Evolutionary conservation across 2,797 vertebrate genomes (phyloP).

Genomic region (Sylvia borin): DNA sequence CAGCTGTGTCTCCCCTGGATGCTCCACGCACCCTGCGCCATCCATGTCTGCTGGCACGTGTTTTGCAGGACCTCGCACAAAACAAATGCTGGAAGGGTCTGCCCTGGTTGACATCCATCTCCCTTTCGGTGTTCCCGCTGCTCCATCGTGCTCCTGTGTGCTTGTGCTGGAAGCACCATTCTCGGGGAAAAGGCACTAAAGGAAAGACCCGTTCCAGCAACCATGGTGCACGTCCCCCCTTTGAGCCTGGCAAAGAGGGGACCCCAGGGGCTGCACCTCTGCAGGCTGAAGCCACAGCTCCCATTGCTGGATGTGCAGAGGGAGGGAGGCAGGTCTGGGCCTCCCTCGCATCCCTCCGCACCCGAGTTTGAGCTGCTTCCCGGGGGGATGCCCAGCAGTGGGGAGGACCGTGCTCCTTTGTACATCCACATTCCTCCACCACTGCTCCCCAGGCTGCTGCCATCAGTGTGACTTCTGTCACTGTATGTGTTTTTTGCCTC

Average conservation of each 20-base stretch:
- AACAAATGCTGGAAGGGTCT: background rate
- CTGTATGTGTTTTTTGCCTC: fast-evolving
- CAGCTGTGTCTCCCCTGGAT: background rate
- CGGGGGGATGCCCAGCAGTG: fast-evolving
- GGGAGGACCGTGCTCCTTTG: background rate
- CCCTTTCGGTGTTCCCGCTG: fast-evolving
- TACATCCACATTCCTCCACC: no score
- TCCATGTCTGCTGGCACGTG: fast-evolving
- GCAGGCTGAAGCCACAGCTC: background rate
- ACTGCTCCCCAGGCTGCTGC: background rate
- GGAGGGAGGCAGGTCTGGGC: background rate
- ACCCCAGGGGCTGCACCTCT: background rate
- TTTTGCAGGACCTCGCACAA: background rate
- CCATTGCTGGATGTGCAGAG: background rate
- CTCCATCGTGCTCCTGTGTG: fast-evolving
- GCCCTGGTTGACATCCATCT: background rate
- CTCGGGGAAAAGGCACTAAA: background rate
- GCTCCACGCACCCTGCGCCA: fast-evolving
- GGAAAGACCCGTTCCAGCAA: background rate
- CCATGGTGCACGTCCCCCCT: background rate
- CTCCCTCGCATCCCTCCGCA: fast-evolving
- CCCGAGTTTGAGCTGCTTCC: background rate
- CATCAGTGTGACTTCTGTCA: background rate
- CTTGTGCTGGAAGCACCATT: fast-evolving
- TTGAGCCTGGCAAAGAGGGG: background rate